Evolutionary conservation across 35 echinoderm and acorn worm species (phyloP).

Genomic region (Anneissia japonica): DNA sequence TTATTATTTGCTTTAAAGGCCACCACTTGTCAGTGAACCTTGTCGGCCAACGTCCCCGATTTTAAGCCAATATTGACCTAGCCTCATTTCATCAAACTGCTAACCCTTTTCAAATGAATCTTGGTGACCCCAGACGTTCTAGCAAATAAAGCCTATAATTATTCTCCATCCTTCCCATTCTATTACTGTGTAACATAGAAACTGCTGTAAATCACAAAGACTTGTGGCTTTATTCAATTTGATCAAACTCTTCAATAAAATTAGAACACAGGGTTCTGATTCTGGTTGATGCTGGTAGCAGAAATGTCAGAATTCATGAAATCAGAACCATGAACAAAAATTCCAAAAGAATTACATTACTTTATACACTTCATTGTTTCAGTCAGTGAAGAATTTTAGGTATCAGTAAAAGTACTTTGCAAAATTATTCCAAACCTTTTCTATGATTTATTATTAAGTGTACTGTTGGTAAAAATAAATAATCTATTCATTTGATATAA

Average conservation of each 20-base stretch:
- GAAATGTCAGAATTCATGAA: too few species aligned
- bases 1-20: not conserved
- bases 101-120: not conserved
- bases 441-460: too few species aligned
- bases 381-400: too few species aligned
- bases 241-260: not conserved
- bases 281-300: too few species aligned
- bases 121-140: not conserved
- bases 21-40: not conserved
- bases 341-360: too few species aligned
- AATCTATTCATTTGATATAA: too few species aligned
- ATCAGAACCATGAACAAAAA: too few species aligned
- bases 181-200: not conserved
- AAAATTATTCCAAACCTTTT: too few species aligned
- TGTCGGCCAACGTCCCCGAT: not conserved
- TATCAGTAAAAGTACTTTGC: too few species aligned
- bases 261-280: too few species aligned
- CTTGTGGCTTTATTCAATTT: not conserved
- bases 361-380: too few species aligned
- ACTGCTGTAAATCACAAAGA: not conserved
- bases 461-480: too few species aligned
- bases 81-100: not conserved
- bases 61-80: slow-evolving; percentile 1
- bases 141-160: not conserved
- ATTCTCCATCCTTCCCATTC: not conserved